phyloP scores from a whole-genome alignment of 2,888 invertebrate genomes.

The Callimorpha dominula region DNA sequence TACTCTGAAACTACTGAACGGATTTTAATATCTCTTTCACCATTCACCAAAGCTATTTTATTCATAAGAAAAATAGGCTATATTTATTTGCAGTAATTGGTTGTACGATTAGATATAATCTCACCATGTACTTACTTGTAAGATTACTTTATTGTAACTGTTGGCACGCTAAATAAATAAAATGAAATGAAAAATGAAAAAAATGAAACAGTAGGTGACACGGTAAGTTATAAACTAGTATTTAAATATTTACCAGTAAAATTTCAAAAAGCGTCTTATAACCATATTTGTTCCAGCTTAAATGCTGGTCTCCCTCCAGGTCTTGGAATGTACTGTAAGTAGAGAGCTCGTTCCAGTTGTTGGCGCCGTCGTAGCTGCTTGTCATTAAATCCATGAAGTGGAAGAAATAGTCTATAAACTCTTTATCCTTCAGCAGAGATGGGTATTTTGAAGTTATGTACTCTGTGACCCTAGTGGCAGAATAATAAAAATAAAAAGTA shows the following conservation, averaged over 20 bases:
- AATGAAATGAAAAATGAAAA: too few relatives aligned
- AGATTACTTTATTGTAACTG: too few relatives aligned
- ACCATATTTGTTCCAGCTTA: conserved; percentile 67
- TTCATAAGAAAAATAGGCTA: too few relatives aligned
- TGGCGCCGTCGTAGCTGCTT: conserved; percentile 63
- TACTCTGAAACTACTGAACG: too few relatives aligned
- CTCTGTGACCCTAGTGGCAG: conserved; percentile 54
- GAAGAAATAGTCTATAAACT: conserved; percentile 57
- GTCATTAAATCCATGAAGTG: conserved; percentile 59
- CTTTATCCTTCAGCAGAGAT: conserved; percentile 49
- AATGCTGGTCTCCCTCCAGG: conserved; percentile 60
- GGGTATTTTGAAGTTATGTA: conserved; percentile 59
- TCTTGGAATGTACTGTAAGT: conserved; percentile 56
- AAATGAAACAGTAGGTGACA: too few relatives aligned
- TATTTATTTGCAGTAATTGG: too few relatives aligned
- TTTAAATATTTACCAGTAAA: conserved; percentile 47
- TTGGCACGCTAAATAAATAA: too few relatives aligned
- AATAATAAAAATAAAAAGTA: too few relatives aligned
- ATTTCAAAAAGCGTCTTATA: conserved; percentile 70
- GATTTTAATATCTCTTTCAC: too few relatives aligned
- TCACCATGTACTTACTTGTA: too few relatives aligned
- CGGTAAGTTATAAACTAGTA: neutral
- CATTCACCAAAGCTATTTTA: too few relatives aligned
- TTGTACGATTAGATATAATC: too few relatives aligned
- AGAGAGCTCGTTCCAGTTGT: conserved; percentile 68